Percentiles rank a stretch among this genome's conserved stretches.
These are phyloP conservation scores for Nycticorax nycticorax DNA, from an alignment of 2,113 vertebrate genomes.

Conservation along the genomic window DNA sequence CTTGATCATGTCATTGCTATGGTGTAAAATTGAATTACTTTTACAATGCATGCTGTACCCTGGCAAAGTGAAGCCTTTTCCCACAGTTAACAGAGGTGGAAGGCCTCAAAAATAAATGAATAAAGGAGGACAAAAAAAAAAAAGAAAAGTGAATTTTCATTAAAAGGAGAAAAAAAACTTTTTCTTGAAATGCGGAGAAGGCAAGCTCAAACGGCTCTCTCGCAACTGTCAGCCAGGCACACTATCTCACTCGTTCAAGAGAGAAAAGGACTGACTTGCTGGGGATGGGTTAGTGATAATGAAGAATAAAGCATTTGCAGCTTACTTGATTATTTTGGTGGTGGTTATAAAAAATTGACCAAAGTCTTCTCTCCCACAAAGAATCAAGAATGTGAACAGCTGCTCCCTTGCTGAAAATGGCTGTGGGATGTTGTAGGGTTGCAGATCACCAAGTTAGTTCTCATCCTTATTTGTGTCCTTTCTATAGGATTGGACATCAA, in stretches of 20 bases:
- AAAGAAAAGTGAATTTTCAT: not conserved
- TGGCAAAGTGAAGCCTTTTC: conserved; percentile 53
- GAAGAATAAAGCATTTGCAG: not conserved
- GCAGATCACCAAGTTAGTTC: not conserved
- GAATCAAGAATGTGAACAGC: not conserved
- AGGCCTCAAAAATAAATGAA: conserved; percentile 33
- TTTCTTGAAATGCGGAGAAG: not conserved
- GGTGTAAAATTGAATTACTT: conserved; percentile 76
- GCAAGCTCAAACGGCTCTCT: not conserved
- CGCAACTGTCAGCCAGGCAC: not conserved
- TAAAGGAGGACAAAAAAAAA: not conserved
- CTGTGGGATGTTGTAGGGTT: not conserved
- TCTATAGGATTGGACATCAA: not conserved
- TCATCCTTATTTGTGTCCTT: not conserved
- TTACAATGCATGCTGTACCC: conserved; percentile 61
- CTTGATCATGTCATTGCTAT: conserved; percentile 75
- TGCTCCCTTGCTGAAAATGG: not conserved
- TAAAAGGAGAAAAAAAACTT: not conserved
- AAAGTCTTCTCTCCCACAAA: not conserved
- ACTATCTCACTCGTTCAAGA: not conserved
- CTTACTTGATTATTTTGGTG: not conserved
- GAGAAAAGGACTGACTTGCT: not conserved
- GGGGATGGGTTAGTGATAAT: not conserved
- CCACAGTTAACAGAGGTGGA: conserved; percentile 59
- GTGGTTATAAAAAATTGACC: not conserved